These are phyloP conservation scores for Lordiphosa mommai DNA, from an alignment of 1,140 invertebrate genomes.

Conservation along the genomic window DNA sequence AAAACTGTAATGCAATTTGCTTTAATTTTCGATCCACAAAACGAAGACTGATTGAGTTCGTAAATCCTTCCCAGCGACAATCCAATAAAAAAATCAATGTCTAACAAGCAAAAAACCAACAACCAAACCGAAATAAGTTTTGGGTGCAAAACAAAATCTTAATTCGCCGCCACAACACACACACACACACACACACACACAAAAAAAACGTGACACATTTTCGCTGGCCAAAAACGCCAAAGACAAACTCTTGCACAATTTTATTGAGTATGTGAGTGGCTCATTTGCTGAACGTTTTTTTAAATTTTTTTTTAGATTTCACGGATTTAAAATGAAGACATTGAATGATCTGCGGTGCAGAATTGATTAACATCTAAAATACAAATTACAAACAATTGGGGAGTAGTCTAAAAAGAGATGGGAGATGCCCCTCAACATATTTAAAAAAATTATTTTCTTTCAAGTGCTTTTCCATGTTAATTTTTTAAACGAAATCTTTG, in stretches of 20 bases:
- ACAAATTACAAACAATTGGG: too few species aligned
- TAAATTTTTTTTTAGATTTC: constrained; percentile 18
- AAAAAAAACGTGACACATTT: constrained; percentile 65
- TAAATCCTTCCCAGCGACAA: constrained; percentile 4
- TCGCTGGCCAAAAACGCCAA: constrained; percentile 25
- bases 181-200: too few species aligned
- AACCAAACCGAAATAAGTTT: constrained; percentile 48
- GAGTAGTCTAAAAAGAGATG: too few species aligned
- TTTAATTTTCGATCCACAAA: constrained; percentile 54
- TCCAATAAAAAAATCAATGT: constrained; percentile 53
- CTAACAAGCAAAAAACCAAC: constrained; percentile 60
- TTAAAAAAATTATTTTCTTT: too few species aligned
- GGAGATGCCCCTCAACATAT: too few species aligned
- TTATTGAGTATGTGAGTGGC: constrained; percentile 13
- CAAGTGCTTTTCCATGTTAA: too few species aligned
- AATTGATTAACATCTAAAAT: too few species aligned
- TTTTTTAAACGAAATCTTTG: too few species aligned
- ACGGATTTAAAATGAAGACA: too few species aligned
- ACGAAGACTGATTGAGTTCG: constrained; percentile 54
- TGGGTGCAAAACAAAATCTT: constrained; percentile 41
- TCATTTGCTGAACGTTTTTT: constrained; percentile 44
- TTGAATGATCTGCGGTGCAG: too few species aligned
- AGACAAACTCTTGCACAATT: constrained; percentile 40
- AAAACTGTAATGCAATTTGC: constrained; percentile 51
- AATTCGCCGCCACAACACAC: constrained; percentile 64